Evolutionary conservation across 53 echinoderm and acorn worm genomes (phyloP).

Genomic region (Glandiceps talaboti): DNA sequence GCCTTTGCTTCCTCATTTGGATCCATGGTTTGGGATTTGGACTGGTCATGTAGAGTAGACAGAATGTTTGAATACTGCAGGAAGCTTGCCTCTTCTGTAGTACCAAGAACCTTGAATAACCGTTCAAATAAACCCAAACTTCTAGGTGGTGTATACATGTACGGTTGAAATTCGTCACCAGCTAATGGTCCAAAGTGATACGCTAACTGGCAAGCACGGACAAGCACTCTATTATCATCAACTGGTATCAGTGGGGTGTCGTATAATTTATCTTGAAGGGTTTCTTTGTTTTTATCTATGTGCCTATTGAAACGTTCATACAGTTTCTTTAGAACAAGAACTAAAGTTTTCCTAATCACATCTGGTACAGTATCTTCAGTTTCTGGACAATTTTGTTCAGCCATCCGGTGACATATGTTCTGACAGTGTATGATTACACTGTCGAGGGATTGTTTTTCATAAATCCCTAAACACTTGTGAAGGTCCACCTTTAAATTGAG

Average conservation of each 20-base stretch:
- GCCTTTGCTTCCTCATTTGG: slow-evolving; percentile 20
- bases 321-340: slow-evolving; percentile 2
- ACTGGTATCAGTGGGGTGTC: slow-evolving; percentile 21
- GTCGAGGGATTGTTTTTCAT: background rate
- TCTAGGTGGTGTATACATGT: slow-evolving; percentile 26
- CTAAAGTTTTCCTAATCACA: slow-evolving; percentile 9
- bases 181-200: slow-evolving; percentile 1
- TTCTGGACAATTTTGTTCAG: slow-evolving; percentile 13
- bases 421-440: slow-evolving; percentile 12
- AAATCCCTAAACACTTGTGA: slow-evolving; percentile 24
- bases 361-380: slow-evolving; percentile 15
- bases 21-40: slow-evolving; percentile 2
- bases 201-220: slow-evolving; percentile 28
- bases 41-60: slow-evolving; percentile 3
- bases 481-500: background rate
- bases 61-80: slow-evolving; percentile 23
- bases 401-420: slow-evolving; percentile 22
- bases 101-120: slow-evolving; percentile 12
- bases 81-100: slow-evolving; percentile 9
- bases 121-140: slow-evolving; percentile 12
- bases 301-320: slow-evolving; percentile 9
- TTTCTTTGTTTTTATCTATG: background rate
- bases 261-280: slow-evolving; percentile 4
- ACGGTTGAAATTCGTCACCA: slow-evolving; percentile 10
- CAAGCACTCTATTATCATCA: slow-evolving; percentile 15